Percentiles rank a stretch among this genome's conserved stretches.
Conservation (phyloP, 2,797 vertebrate species). For the Poeciliopsis infans region DNA sequence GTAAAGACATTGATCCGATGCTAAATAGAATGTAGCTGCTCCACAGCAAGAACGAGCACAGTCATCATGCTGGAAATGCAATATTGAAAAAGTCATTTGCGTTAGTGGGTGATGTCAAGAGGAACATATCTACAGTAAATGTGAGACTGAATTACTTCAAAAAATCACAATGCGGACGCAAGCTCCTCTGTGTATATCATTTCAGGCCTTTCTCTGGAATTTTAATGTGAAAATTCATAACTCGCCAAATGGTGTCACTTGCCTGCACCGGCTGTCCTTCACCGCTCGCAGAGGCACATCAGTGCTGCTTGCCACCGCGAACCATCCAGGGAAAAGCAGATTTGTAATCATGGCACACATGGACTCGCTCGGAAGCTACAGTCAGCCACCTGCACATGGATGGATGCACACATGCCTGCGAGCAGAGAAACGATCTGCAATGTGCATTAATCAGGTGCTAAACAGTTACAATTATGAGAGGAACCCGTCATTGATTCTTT, state of each 20-base stretch:
- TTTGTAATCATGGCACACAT: slow-evolving; percentile 60
- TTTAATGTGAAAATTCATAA: slow-evolving; percentile 38
- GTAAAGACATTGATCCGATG: slow-evolving; percentile 18
- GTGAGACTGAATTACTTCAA: neutral
- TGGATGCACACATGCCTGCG: slow-evolving; percentile 5
- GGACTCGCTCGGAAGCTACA: slow-evolving; percentile 38
- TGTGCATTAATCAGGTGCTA: slow-evolving; percentile 10
- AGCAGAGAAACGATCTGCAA: slow-evolving; percentile 7
- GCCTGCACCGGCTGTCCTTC: slow-evolving; percentile 58
- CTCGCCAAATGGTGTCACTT: slow-evolving; percentile 55
- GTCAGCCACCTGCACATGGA: slow-evolving; percentile 48
- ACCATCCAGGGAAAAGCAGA: slow-evolving; percentile 56
- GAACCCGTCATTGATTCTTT: neutral
- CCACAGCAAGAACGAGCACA: neutral
- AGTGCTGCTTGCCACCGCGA: slow-evolving; percentile 37
- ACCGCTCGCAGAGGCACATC: slow-evolving; percentile 39
- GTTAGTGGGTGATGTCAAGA: neutral
- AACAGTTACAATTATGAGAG: neutral
- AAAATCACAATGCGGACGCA: neutral
- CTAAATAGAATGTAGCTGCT: slow-evolving; percentile 19
- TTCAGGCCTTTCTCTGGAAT: slow-evolving; percentile 24
- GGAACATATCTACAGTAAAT: neutral
- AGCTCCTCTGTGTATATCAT: neutral
- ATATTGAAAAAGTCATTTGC: neutral
- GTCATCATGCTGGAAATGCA: slow-evolving; percentile 3